Percentiles rank a stretch among this genome's conserved stretches.
phyloP scores from a whole-genome alignment of 2,888 invertebrate species.

The Mayetiola destructor region DNA sequence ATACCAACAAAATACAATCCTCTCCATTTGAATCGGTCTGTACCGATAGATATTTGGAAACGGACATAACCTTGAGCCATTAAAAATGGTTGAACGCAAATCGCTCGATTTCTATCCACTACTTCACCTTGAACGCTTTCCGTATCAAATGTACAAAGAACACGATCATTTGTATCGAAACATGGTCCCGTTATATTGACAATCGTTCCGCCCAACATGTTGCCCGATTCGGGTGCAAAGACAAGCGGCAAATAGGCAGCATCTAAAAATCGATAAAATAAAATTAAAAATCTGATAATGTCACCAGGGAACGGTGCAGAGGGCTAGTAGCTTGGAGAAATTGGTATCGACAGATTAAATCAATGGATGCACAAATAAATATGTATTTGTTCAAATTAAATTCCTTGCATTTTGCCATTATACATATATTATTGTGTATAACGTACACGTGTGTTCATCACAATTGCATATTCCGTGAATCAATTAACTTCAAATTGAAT shows the following conservation, averaged over 20 bases:
- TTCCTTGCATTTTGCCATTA: too few species aligned
- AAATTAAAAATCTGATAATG: neutral
- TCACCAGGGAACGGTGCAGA: neutral
- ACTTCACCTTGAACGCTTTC: conserved; percentile 63
- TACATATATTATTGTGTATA: too few species aligned
- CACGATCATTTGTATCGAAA: conserved; percentile 57
- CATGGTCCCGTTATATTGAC: conserved; percentile 96
- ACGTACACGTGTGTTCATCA: too few species aligned
- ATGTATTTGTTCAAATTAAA: too few species aligned
- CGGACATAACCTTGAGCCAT: conserved; percentile 79
- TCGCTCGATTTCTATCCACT: conserved; percentile 66
- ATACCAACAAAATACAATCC: conserved; percentile 83
- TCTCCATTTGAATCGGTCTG: conserved; percentile 73
- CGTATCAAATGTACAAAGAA: conserved; percentile 73
- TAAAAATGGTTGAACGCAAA: conserved; percentile 77
- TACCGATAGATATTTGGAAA: conserved; percentile 72
- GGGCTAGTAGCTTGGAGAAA: neutral
- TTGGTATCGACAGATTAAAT: neutral
- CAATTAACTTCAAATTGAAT: conserved; percentile 11
- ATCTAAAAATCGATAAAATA: conserved; percentile 38
- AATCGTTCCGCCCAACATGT: conserved; percentile 92
- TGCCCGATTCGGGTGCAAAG: conserved; percentile 89
- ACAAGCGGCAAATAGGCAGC: conserved; percentile 66
- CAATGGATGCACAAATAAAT: neutral
- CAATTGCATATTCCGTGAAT: neutral